Evolutionary conservation across 2,113 vertebrate species (phyloP).

Genomic region (human (Homo sapiens)): GRCh38 chrX:39768001-39768500

Average conservation of each 20-base stretch:
- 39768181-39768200: not conserved
- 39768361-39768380: not conserved
- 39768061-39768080: not conserved
- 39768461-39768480: not conserved
- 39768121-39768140: not conserved
- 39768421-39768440: not conserved
- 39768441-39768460: not conserved
- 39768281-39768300: not conserved
- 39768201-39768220: not conserved
- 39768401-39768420: slow-evolving; percentile 1
- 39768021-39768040: not conserved
- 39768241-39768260: not conserved
- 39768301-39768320: not conserved
- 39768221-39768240: not conserved
- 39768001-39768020: not conserved
- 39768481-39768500: not conserved
- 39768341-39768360: not conserved
- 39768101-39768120: not conserved
- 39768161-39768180: not conserved
- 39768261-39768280: not conserved
- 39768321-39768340: not conserved
- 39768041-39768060: not conserved
- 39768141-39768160: not conserved
- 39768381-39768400: not conserved
- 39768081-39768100: not conserved